phyloP scores from a whole-genome alignment of 2,888 invertebrate genomes.

The Xanthorhoe designata region DNA sequence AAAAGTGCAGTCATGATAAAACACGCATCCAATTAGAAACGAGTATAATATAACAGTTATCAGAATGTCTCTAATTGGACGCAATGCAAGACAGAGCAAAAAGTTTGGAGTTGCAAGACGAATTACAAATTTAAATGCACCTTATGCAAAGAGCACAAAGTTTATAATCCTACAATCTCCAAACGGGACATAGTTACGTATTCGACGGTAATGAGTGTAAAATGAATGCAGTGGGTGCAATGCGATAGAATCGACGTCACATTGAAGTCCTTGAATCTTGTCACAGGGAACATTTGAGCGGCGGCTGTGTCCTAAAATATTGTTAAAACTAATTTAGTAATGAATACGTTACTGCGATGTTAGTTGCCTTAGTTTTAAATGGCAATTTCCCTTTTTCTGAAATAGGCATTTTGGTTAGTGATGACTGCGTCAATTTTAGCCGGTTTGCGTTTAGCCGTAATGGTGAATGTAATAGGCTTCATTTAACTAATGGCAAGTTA shows the following conservation, averaged over 20 bases:
- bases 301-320: constrained; percentile 76
- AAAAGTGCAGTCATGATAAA: constrained; percentile 17
- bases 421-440: too few relatives aligned
- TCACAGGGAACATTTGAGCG: constrained; percentile 82
- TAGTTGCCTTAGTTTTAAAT: neutral
- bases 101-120: constrained; percentile 15
- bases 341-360: neutral
- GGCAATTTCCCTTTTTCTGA: neutral
- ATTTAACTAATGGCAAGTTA: too few relatives aligned
- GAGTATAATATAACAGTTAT: neutral
- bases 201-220: constrained; percentile 15
- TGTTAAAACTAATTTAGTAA: constrained; percentile 55
- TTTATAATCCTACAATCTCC: constrained; percentile 16
- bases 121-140: constrained; percentile 15
- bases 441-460: too few relatives aligned
- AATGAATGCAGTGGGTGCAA: constrained; percentile 47
- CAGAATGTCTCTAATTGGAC: constrained; percentile 13
- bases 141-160: constrained; percentile 1
- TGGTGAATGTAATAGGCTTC: too few relatives aligned
- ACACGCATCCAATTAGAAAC: constrained; percentile 9
- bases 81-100: constrained; percentile 9
- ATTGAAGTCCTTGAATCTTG: constrained; percentile 63
- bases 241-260: constrained; percentile 59
- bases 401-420: too few relatives aligned
- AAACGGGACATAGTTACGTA: constrained; percentile 18